These are phyloP conservation scores for Mus minutoides DNA, from an alignment of 2,797 vertebrate species.

Conservation along the genomic window DNA sequence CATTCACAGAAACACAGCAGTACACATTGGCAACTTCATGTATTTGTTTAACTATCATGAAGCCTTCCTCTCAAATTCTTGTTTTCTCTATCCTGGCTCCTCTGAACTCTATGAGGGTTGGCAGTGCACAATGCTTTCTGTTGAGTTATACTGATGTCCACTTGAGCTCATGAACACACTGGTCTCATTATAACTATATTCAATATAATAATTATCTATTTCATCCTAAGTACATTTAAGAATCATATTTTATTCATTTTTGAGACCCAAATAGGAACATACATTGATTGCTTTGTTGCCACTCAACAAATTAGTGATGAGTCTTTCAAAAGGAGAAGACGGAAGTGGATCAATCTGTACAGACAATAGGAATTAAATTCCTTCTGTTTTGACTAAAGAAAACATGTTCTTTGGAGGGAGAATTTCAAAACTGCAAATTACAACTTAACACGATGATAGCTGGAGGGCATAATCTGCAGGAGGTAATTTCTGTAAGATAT, in stretches of 20 bases:
- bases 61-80: neutral
- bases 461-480: slow-evolving; percentile 74
- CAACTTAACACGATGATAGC: slow-evolving; percentile 79
- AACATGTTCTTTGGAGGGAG: slow-evolving; percentile 72
- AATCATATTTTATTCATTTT: slow-evolving; percentile 53
- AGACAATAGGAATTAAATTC: slow-evolving; percentile 79
- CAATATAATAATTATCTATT: slow-evolving; percentile 39
- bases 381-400: slow-evolving; percentile 80
- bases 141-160: neutral
- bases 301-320: slow-evolving; percentile 38
- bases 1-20: neutral
- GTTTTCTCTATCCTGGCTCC: neutral
- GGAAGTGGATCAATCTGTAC: slow-evolving; percentile 68
- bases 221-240: slow-evolving; percentile 27
- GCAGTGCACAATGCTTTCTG: neutral
- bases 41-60: neutral
- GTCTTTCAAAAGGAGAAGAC: slow-evolving; percentile 60
- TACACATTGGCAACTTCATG: neutral
- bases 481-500: slow-evolving; percentile 76
- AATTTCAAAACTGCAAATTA: slow-evolving; percentile 79
- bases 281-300: slow-evolving; percentile 54
- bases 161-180: slow-evolving; percentile 24
- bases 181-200: slow-evolving; percentile 9
- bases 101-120: neutral
- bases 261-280: neutral